These are phyloP conservation scores for Acanthococcus lagerstroemiae DNA, from an alignment of 2,888 invertebrate genomes.

Conservation along the genomic window DNA sequence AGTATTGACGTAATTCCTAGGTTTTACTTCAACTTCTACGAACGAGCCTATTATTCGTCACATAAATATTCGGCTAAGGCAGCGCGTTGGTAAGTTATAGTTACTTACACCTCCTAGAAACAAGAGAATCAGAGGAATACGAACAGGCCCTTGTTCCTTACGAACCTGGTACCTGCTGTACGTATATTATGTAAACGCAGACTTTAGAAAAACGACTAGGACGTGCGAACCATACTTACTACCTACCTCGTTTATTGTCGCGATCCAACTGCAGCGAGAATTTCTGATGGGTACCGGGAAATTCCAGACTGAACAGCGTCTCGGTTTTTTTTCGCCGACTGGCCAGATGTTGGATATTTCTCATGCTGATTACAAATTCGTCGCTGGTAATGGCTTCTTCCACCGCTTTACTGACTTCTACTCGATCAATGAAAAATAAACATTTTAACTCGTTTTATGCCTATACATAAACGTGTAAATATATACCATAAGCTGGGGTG, in stretches of 20 bases:
- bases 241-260: conserved; percentile 41
- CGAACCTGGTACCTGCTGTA: too few relatives aligned
- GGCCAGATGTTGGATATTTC: conserved; percentile 47
- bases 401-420: conserved; percentile 46
- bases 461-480: conserved; percentile 4
- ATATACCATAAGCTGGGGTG: background rate
- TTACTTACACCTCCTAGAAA: too few relatives aligned
- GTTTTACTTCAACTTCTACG: too few relatives aligned
- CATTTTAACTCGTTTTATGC: background rate
- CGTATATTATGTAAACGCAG: too few relatives aligned
- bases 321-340: conserved; percentile 44
- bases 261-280: conserved; percentile 49
- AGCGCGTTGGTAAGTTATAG: too few relatives aligned
- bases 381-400: conserved; percentile 47
- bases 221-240: too few relatives aligned
- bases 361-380: conserved; percentile 47
- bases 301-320: conserved; percentile 49
- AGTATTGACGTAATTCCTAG: too few relatives aligned
- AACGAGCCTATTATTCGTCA: too few relatives aligned
- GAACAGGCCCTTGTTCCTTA: too few relatives aligned
- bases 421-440: conserved; percentile 36
- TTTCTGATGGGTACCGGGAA: conserved; percentile 47
- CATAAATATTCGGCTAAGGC: too few relatives aligned
- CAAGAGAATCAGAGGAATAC: too few relatives aligned
- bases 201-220: too few relatives aligned